phyloP scores from a whole-genome alignment of 2,888 invertebrate species.

The Disparrhopalites patrizii region DNA sequence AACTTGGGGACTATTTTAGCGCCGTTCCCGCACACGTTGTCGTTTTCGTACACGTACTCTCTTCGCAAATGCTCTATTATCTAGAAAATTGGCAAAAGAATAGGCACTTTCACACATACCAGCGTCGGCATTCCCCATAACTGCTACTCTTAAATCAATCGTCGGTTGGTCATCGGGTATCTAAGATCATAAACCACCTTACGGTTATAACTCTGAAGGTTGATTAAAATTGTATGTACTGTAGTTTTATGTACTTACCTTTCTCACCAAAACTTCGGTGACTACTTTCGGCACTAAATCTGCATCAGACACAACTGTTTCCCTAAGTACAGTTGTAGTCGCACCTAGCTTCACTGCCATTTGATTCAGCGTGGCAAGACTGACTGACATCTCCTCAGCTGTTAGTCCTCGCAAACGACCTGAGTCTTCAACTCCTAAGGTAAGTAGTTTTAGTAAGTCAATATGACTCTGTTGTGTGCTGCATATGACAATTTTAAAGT shows the following conservation, averaged over 20 bases:
- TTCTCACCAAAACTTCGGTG: constrained; percentile 83
- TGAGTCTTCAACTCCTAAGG: constrained; percentile 73
- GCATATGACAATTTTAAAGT: not conserved
- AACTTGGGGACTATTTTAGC: no score
- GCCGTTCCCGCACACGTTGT: no score
- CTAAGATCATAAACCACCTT: constrained; percentile 49
- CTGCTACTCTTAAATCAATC: constrained; percentile 85
- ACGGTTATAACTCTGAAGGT: not conserved
- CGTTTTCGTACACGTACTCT: no score
- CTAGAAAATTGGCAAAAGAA: no score
- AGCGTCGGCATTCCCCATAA: constrained; percentile 91
- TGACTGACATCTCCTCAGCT: constrained; percentile 77
- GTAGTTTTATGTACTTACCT: constrained; percentile 56
- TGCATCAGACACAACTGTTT: constrained; percentile 57
- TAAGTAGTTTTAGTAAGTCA: not conserved
- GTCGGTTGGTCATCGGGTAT: constrained; percentile 79
- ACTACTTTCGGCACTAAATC: constrained; percentile 31
- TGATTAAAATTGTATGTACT: not conserved
- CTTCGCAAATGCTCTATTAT: no score
- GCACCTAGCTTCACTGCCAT: constrained; percentile 89
- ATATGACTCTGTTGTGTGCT: not conserved
- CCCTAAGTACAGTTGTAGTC: constrained; percentile 68
- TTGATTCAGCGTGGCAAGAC: constrained; percentile 73
- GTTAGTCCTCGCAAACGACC: constrained; percentile 81
- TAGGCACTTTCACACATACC: constrained; percentile 64